These are phyloP conservation scores for Brachycybe producta DNA, from an alignment of 2,888 invertebrate genomes.

Conservation along the genomic window DNA sequence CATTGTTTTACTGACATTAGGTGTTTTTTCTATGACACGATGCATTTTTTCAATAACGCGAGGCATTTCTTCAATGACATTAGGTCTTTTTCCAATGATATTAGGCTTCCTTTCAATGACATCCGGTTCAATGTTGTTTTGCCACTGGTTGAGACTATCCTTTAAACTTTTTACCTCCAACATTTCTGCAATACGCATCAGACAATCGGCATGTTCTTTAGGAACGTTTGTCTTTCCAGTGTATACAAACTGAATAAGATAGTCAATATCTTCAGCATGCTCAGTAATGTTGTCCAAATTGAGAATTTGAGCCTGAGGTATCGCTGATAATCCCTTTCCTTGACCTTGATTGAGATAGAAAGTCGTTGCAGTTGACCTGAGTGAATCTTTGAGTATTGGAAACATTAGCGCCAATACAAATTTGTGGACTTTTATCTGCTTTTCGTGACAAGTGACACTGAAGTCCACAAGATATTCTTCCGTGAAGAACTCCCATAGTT, in stretches of 20 bases:
- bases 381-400: background rate
- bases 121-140: no score
- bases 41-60: no score
- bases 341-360: no score
- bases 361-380: no score
- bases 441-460: slow-evolving; percentile 5
- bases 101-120: no score
- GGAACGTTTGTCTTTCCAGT: slow-evolving; percentile 2
- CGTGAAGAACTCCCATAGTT: slow-evolving; percentile 8
- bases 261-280: slow-evolving; percentile 6
- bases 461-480: slow-evolving; percentile 9
- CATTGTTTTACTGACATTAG: no score
- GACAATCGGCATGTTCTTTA: slow-evolving; percentile 1
- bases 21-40: no score
- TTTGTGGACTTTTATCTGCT: slow-evolving; percentile 10
- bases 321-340: background rate
- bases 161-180: slow-evolving; percentile 4
- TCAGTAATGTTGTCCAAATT: background rate
- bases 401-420: slow-evolving; percentile 14
- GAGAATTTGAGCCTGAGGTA: background rate
- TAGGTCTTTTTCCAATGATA: no score
- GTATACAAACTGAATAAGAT: slow-evolving; percentile 11
- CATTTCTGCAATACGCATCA: slow-evolving; percentile 1
- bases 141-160: slow-evolving; percentile 6
- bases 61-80: no score